Conservation (phyloP, 2,797 vertebrate species). For the Anableps anableps region DNA sequence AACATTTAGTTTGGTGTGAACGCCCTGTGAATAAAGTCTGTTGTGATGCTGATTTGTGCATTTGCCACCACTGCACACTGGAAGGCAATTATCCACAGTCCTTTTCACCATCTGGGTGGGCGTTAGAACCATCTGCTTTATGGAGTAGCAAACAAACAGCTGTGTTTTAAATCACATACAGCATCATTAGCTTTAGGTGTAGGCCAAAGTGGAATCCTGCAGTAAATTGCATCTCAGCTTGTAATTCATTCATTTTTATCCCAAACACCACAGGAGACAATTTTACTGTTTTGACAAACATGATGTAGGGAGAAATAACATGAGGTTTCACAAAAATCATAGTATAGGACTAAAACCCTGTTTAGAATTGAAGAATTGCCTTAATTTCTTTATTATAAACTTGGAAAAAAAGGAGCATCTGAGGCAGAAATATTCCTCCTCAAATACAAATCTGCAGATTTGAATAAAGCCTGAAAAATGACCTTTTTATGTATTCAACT, state of each 20-base stretch:
- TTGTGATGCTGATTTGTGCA: constrained; percentile 33
- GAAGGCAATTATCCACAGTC: constrained; percentile 7
- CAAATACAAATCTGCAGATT: background rate
- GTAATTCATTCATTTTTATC: background rate
- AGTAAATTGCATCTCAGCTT: background rate
- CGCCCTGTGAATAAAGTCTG: constrained; percentile 85
- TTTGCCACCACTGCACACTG: background rate
- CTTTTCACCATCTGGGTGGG: constrained; percentile 28
- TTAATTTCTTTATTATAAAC: background rate
- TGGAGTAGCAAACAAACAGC: background rate
- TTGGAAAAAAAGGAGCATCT: background rate
- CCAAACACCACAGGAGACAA: background rate
- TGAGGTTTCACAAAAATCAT: background rate
- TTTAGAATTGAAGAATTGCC: background rate
- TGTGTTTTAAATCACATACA: constrained; percentile 24
- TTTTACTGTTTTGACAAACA: background rate
- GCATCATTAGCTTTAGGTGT: constrained; percentile 11
- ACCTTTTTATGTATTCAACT: background rate
- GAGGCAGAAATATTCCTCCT: background rate
- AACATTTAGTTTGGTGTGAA: constrained; percentile 86
- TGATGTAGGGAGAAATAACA: background rate
- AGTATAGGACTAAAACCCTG: no score
- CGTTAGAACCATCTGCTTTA: constrained; percentile 39
- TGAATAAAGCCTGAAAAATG: background rate
- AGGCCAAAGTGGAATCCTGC: constrained; percentile 1